A percentile compares a stretch with the other conserved stretches of the same genome.
Conservation (phyloP, 2,888 invertebrate genomes). For the Spodoptera picta region DNA sequence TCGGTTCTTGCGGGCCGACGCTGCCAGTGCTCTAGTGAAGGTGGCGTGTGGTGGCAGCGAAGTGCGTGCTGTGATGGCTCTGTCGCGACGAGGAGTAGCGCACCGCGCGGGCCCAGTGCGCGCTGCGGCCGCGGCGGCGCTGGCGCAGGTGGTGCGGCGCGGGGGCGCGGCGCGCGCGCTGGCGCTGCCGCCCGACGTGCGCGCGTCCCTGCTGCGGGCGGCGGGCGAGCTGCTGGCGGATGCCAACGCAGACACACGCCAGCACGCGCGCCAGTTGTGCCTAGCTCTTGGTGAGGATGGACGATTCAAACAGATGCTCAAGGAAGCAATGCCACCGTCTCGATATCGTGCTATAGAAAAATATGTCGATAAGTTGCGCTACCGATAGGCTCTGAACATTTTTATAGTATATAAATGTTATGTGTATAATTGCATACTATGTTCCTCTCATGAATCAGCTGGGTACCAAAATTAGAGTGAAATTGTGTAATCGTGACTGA, state of each 20-base stretch:
- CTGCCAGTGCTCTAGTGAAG: slow-evolving; percentile 93
- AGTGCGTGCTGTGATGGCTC: slow-evolving; percentile 90
- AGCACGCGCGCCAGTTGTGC: slow-evolving; percentile 94
- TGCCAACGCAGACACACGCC: slow-evolving; percentile 95
- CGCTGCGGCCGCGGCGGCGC: slow-evolving; percentile 93
- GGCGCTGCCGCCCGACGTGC: slow-evolving; percentile 92
- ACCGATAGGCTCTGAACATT: slow-evolving; percentile 60
- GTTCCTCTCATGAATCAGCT: slow-evolving; percentile 17
- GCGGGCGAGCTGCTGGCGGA: slow-evolving; percentile 95
- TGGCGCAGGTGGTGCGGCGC: slow-evolving; percentile 92
- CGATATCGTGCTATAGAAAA: slow-evolving; percentile 95
- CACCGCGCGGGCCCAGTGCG: slow-evolving; percentile 97
- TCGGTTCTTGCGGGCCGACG: slow-evolving; percentile 96
- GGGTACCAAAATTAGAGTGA: slow-evolving; percentile 16
- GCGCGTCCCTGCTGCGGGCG: slow-evolving; percentile 93
- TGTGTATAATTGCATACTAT: too few species aligned
- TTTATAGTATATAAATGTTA: background rate
- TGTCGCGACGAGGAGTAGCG: slow-evolving; percentile 91
- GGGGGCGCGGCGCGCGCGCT: slow-evolving; percentile 93
- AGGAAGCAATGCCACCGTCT: slow-evolving; percentile 93
- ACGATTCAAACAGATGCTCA: slow-evolving; percentile 92
- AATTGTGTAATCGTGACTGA: slow-evolving; percentile 70
- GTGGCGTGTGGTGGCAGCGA: slow-evolving; percentile 94
- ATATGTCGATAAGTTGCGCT: slow-evolving; percentile 90
- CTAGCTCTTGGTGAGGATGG: slow-evolving; percentile 91